Conservation (phyloP, 2,113 vertebrate species). For the Gnathonemus echidnorhynchus region DNA sequence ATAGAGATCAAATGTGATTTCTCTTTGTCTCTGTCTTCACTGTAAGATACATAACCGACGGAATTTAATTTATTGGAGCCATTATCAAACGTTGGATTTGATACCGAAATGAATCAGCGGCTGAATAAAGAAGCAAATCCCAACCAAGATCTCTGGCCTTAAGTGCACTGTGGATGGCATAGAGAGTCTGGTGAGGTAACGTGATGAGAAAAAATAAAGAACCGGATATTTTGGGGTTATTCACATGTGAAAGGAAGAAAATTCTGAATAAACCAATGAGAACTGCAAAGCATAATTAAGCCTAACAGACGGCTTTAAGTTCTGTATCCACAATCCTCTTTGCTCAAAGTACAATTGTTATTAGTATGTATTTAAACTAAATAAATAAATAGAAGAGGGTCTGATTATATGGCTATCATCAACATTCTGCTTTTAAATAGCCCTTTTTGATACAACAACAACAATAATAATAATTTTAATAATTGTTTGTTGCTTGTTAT, state of each 20-base stretch:
- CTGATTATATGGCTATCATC: neutral
- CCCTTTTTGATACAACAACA: neutral
- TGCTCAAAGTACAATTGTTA: neutral
- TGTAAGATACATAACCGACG: neutral
- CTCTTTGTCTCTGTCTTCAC: neutral
- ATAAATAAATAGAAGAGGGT: neutral
- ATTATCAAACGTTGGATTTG: neutral
- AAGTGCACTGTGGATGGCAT: neutral
- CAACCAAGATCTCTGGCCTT: slow-evolving; percentile 3
- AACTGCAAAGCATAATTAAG: neutral
- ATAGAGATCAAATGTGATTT: neutral
- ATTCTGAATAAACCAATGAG: neutral
- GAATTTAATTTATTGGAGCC: neutral
- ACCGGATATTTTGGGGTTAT: neutral
- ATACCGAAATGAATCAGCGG: neutral
- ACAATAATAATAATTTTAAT: neutral
- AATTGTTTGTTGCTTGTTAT: neutral
- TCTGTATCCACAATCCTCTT: neutral
- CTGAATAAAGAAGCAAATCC: slow-evolving; percentile 22
- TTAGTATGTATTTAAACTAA: neutral
- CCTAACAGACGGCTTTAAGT: neutral
- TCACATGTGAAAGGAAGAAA: neutral
- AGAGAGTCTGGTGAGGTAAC: slow-evolving; percentile 2
- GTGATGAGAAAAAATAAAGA: neutral
- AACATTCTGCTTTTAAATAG: neutral